phyloP scores from a whole-genome alignment of 2,113 vertebrate species.

The Paratilapia polleni region DNA sequence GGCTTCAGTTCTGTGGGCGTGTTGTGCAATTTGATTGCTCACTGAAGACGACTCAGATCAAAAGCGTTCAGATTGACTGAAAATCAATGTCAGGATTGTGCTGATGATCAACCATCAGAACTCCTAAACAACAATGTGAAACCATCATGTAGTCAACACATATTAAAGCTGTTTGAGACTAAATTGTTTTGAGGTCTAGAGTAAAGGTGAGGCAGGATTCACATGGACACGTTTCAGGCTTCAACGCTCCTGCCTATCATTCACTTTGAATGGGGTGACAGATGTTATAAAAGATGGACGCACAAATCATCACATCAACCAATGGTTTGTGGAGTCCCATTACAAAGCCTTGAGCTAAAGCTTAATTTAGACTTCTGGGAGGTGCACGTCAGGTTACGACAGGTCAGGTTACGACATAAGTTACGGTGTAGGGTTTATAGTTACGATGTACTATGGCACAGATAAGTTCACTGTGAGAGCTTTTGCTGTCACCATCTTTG shows the following conservation, averaged over 20 bases:
- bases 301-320: too few relatives aligned
- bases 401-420: too few relatives aligned
- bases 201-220: background rate
- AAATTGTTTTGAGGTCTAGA: background rate
- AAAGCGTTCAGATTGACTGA: background rate
- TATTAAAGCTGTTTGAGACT: background rate
- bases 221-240: background rate
- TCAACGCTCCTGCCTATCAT: background rate
- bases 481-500: background rate
- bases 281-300: background rate
- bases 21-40: background rate
- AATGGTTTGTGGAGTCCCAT: background rate
- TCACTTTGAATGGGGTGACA: background rate
- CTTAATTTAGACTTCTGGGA: background rate
- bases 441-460: too few relatives aligned
- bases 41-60: background rate
- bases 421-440: background rate
- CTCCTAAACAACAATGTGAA: background rate
- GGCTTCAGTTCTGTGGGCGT: conserved; percentile 27
- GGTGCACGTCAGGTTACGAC: too few relatives aligned
- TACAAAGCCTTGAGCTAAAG: background rate
- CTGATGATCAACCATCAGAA: background rate
- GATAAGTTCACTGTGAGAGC: background rate
- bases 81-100: conserved; percentile 3
- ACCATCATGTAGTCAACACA: background rate